Evolutionary conservation across 2,113 vertebrate species (phyloP).

Genomic region (Hypomesus transpacificus): DNA sequence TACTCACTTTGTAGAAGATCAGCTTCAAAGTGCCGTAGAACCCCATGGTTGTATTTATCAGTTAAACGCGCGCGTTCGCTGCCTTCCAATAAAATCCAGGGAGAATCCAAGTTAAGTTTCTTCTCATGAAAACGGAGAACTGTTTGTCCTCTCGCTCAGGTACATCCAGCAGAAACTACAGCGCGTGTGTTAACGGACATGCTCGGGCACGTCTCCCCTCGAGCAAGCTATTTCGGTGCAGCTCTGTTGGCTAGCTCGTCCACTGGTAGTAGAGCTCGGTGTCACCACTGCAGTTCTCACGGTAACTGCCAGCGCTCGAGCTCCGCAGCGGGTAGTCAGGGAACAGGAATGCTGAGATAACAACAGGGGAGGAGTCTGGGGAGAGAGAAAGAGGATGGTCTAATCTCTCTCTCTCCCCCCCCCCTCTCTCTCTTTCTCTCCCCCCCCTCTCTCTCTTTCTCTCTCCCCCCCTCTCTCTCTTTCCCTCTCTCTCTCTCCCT

Average conservation of each 20-base stretch:
- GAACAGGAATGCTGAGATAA: constrained; percentile 12
- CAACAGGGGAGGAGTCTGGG: constrained; percentile 21
- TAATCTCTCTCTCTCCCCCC: too few species aligned
- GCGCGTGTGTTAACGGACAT: constrained; percentile 44
- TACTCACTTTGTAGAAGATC: constrained; percentile 98
- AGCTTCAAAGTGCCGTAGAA: constrained; percentile 98
- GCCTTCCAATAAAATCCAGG: background rate
- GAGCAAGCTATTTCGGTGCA: background rate
- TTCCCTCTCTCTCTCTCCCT: too few species aligned
- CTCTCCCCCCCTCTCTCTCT: too few species aligned
- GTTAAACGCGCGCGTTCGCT: background rate
- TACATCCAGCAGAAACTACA: background rate
- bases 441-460: too few species aligned
- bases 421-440: too few species aligned
- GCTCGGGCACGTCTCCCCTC: constrained; percentile 71
- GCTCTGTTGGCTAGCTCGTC: background rate
- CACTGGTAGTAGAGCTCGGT: background rate
- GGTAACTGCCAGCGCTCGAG: background rate
- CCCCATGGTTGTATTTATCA: constrained; percentile 74
- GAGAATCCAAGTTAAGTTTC: background rate
- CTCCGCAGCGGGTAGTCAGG: background rate
- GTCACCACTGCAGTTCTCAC: background rate
- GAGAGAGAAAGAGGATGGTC: background rate
- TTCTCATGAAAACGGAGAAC: too few species aligned
- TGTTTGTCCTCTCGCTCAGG: background rate